Base-by-base conservation (phyloP, 2,113 vertebrate species). In the Butastur rufipennis region DNA sequence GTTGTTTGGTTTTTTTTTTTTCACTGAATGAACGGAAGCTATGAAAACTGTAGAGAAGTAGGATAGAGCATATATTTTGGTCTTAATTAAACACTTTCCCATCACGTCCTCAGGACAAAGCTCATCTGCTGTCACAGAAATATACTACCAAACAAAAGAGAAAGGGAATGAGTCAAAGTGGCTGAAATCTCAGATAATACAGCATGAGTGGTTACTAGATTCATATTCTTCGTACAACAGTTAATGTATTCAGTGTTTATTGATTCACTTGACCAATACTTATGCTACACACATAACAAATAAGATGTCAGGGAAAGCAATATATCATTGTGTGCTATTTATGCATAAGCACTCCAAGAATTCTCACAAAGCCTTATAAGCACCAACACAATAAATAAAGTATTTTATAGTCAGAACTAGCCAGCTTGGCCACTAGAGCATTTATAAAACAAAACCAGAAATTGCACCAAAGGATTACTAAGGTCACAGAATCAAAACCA, bases 191-290 rank as follows among this genome's bases (percentile, higher is more conserved):
- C 63, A 53, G 53, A 15, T 83, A 67, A 89, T 66, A 18, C 32
- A 72, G 38, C 68, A 74, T 34, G 26, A 63, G 14, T 26, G 36
- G 45, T 31, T 72, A 12, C 25, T 65, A 71, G 11, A 90, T 94
- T 79, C 50, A 50, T 43, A 48, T 86, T 88, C 48, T 52, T 95
- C 50, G 34, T 48, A 47, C 11, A 86, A 45, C 55, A 84, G 40
- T 43, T 90, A 82, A 93, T 62, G 22, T 59, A 72, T 74, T 94
- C 79, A 58, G 38, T 84, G 73, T n/a, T 95, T 95, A 91, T 92
- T 94, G 82, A 96, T 93, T 87, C 81, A 27, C 43, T 95, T 95
- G 73, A 71, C 75, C 62, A 70, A 23, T 42, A 86, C n/a, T 96
- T 95, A 42, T 42, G 45, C 15, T 62, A 45, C 25, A 48, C 19